These are phyloP conservation scores for Notiomystis cincta DNA, from an alignment of 2,113 vertebrate species.

Conservation along the genomic window DNA sequence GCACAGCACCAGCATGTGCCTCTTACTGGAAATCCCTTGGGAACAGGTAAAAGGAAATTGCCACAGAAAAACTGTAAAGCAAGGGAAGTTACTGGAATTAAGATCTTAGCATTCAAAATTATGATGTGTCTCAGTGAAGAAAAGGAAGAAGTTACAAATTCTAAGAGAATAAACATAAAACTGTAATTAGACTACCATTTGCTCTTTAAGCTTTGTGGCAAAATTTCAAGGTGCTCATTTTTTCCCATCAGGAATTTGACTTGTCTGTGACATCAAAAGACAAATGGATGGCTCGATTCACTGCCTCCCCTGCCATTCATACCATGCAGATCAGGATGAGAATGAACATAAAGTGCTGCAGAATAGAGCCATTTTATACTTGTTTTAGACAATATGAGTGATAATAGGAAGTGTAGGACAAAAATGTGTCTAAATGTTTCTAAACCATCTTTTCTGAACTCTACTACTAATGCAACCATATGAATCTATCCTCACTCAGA, in stretches of 20 bases:
- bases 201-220: background rate
- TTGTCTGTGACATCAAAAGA: background rate
- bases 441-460: background rate
- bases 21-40: background rate
- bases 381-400: background rate
- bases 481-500: background rate
- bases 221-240: constrained; percentile 4
- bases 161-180: background rate
- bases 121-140: background rate
- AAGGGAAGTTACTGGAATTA: background rate
- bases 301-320: background rate
- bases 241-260: background rate
- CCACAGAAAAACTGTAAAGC: background rate
- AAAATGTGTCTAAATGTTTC: background rate
- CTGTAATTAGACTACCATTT: background rate
- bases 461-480: background rate
- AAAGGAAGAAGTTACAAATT: background rate
- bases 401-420: background rate
- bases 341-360: background rate
- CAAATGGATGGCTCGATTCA: background rate
- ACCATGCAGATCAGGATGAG: background rate
- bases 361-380: background rate
- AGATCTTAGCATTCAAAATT: background rate
- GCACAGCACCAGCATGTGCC: background rate
- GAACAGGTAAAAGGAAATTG: background rate